phyloP scores from a whole-genome alignment of 2,113 vertebrate species.

The Craseonycteris thonglongyai region DNA sequence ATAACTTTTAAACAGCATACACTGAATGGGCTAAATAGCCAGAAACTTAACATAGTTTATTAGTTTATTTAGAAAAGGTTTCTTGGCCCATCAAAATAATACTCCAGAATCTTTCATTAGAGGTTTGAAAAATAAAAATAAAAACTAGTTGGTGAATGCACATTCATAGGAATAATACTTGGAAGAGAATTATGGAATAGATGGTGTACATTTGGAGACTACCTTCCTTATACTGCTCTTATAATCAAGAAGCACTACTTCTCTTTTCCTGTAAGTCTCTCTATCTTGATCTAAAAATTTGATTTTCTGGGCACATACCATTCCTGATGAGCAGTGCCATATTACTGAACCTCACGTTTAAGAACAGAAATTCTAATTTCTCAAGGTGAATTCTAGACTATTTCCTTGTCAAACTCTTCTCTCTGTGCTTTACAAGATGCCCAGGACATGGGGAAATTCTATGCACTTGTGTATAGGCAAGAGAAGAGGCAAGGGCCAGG shows the following conservation, averaged over 20 bases:
- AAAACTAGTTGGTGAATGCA: background rate
- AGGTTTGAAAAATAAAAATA: background rate
- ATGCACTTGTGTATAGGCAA: background rate
- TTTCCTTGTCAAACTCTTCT: background rate
- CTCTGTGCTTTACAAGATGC: background rate
- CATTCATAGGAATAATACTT: background rate
- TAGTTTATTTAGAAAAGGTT: background rate
- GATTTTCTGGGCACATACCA: background rate
- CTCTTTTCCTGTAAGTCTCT: background rate
- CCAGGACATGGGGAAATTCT: background rate
- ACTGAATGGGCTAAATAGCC: background rate
- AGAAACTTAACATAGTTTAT: background rate
- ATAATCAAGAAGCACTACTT: background rate
- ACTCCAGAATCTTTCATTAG: background rate
- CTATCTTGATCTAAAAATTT: background rate
- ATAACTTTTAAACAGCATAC: background rate
- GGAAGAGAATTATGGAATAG: background rate
- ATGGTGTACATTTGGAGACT: background rate
- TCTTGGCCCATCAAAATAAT: background rate
- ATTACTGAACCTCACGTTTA: background rate
- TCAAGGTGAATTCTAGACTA: background rate
- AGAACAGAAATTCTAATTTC: background rate
- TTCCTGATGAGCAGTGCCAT: background rate
- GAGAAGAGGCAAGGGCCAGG: background rate
- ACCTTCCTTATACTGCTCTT: background rate